Conservation (phyloP, 1,140 invertebrate species). For the Andricus grossulariae region DNA sequence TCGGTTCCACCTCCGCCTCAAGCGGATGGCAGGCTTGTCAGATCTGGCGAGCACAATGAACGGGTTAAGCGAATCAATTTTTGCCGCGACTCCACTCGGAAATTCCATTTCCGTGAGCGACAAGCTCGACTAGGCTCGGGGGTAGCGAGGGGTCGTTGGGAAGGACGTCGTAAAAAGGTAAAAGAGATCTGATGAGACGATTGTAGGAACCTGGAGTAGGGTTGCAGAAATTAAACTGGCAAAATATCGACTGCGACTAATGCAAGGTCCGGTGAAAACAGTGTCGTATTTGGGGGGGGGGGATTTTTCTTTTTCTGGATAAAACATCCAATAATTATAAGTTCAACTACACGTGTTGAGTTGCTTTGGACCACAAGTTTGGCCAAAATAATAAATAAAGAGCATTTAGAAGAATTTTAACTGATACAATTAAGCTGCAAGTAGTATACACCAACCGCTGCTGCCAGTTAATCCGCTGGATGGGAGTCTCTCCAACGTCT, state of each 20-base stretch:
- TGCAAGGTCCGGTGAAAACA: not conserved
- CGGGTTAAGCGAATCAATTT: constrained; percentile 68
- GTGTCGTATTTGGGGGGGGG: not conserved
- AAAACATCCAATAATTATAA: no score
- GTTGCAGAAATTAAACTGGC: not conserved
- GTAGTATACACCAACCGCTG: no score
- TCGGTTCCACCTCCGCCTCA: not conserved
- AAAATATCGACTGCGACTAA: not conserved
- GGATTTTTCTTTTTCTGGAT: not conserved
- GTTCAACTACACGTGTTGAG: no score
- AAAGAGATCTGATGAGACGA: constrained; percentile 20
- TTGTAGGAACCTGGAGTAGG: not conserved
- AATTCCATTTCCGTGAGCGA: constrained; percentile 60
- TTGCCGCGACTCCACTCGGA: constrained; percentile 56
- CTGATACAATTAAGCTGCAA: no score
- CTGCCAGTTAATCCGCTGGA: no score
- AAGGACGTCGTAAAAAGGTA: constrained; percentile 2
- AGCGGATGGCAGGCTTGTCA: constrained; percentile 47
- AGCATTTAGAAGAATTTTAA: no score
- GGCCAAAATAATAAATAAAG: no score
- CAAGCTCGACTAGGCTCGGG: constrained; percentile 1
- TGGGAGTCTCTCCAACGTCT: no score
- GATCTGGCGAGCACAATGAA: constrained; percentile 55
- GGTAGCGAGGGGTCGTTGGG: not conserved
- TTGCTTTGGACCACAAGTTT: no score